These are phyloP conservation scores for Calephelis nemesis DNA, from an alignment of 1,140 invertebrate genomes.

Conservation along the genomic window DNA sequence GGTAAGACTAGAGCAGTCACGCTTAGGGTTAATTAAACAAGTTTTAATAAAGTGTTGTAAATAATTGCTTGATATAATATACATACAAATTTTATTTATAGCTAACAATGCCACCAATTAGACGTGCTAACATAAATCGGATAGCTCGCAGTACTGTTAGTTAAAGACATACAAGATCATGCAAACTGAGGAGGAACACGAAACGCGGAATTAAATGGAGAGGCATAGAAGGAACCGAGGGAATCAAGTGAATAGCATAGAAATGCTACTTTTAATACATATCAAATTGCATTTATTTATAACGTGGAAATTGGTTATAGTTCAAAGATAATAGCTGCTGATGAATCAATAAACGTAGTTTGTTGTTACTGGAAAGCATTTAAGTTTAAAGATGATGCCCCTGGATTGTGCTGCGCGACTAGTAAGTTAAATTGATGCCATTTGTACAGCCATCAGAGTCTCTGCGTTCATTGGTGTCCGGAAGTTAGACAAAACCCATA, in stretches of 20 bases:
- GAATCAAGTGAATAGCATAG: neutral
- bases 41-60: no score
- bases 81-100: no score
- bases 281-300: constrained; percentile 30
- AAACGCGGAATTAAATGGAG: constrained; percentile 27
- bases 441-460: constrained; percentile 25
- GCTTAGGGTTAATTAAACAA: no score
- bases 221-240: neutral
- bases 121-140: no score
- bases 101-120: no score
- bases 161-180: constrained; percentile 36
- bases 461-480: constrained; percentile 5
- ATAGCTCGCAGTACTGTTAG: neutral
- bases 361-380: constrained; percentile 25
- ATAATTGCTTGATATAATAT: no score
- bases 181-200: constrained; percentile 33
- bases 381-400: constrained; percentile 24
- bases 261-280: constrained; percentile 28
- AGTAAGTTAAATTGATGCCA: constrained; percentile 29
- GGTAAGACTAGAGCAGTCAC: no score
- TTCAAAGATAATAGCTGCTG: constrained; percentile 21
- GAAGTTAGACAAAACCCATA: neutral
- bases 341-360: constrained; percentile 26
- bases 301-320: constrained; percentile 26
- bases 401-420: constrained; percentile 28